Conservation (phyloP, 2,113 vertebrate species). For the Picathartes gymnocephalus region DNA sequence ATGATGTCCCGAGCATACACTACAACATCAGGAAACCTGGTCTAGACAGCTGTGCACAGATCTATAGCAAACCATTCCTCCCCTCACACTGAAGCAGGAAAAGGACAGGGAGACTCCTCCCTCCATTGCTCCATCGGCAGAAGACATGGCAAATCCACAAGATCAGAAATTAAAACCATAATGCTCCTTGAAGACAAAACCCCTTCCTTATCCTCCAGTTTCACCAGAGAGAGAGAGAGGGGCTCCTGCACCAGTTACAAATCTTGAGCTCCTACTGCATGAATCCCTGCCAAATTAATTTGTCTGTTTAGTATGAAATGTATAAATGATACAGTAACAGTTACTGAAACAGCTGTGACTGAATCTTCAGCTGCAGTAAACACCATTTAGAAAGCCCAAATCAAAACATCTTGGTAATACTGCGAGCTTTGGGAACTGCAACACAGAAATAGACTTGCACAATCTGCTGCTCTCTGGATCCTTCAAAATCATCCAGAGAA, state of each 20-base stretch:
- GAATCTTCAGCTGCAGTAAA: slow-evolving; percentile 43
- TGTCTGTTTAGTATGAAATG: background rate
- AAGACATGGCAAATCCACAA: background rate
- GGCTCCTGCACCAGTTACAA: background rate
- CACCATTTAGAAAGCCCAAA: slow-evolving; percentile 2
- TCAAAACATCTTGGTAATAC: slow-evolving; percentile 13
- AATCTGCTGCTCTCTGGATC: background rate
- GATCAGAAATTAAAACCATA: background rate
- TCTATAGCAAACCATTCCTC: background rate
- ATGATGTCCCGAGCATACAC: accelerated
- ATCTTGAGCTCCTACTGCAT: background rate
- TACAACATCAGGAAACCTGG: background rate
- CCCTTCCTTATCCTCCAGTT: background rate
- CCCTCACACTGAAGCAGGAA: background rate
- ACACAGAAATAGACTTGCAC: background rate
- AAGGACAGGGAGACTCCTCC: background rate
- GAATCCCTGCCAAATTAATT: slow-evolving; percentile 15
- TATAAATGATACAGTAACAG: slow-evolving; percentile 18
- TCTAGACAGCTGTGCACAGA: background rate
- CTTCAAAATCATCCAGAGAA: background rate
- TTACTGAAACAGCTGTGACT: slow-evolving; percentile 32
- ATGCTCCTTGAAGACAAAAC: background rate
- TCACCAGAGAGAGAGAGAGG: background rate
- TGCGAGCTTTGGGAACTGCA: background rate
- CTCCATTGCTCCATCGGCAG: background rate